Base-by-base conservation (phyloP, 2,113 vertebrate species). In the Coptodon bakossiorum region DNA sequence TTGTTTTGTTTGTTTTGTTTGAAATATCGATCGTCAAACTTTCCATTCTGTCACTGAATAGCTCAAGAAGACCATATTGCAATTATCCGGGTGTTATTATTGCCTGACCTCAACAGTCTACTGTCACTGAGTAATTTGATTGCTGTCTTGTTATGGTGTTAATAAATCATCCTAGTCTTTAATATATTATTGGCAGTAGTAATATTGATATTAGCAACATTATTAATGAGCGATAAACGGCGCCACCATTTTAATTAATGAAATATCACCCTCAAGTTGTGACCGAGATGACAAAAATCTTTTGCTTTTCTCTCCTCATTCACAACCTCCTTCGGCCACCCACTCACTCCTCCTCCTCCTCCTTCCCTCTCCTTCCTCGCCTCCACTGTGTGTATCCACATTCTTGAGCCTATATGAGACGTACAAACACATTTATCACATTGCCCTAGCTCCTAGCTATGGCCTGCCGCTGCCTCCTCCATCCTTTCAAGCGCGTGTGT, bases 381-480 rank as follows among this genome's bases (percentile, higher is more conserved):
- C 36, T 79, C 38, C 48, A 36, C 22, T 81, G 12, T 56, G 40
- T 45, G 80, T 54, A 83, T 29, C 56, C 52, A 56, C 78, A 80
- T 45, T n/a, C 86, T 36, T 31, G 13, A 48, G 68, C 68, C 4
- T 48, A 40, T 34, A 34, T 17, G 6, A 13, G 71, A 83, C 56
- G 43, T 24, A 81, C 84, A 83, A 76, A 84, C 48, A 81, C 90
- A 88, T 86, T 88, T 45, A 84, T 91, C 87, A 87, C 80, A 80
- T 61, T 61, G 57, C 45, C 79, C 19, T 76, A 6, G 52, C 87
- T 14, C 79, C 27, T 66, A 6, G 53, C 87, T 12, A 12, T 34
- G n/a, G 84, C 48, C 12, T 17, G 10, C 82, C 14, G 52, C 43
- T 24, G 81, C 87, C 61, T 82, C 71, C 63, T 36, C 3, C 31